Evolutionary conservation across 2,888 invertebrate genomes (phyloP).

Genomic region (Machimus rusticus): DNA sequence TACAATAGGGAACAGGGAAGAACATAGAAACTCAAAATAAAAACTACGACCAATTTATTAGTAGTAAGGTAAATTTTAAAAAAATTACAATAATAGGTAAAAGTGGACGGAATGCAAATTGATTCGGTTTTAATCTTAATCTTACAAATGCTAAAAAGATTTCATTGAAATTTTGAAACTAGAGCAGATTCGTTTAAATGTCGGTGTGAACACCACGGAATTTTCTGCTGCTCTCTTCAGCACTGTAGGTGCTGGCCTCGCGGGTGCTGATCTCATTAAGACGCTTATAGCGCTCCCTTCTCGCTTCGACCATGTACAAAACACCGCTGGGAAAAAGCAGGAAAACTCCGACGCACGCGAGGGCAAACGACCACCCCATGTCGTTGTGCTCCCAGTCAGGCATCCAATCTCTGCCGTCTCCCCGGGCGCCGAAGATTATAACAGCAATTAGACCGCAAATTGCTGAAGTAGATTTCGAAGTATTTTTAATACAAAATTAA

Average conservation of each 20-base stretch:
- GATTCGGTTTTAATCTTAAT: background rate
- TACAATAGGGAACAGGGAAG: background rate
- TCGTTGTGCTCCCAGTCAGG: slow-evolving; percentile 96
- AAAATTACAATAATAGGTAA: background rate
- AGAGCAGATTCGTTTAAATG: background rate
- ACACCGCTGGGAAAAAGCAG: slow-evolving; percentile 78
- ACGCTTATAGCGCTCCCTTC: slow-evolving; percentile 77
- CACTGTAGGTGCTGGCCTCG: slow-evolving; percentile 71
- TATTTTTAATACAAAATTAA: background rate
- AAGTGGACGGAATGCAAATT: background rate
- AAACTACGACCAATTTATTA: background rate
- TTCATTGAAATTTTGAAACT: background rate
- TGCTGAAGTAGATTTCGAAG: slow-evolving; percentile 63
- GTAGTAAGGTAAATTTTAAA: background rate
- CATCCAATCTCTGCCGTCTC: slow-evolving; percentile 94
- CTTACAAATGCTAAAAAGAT: background rate
- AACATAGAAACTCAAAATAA: background rate
- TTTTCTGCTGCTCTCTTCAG: slow-evolving; percentile 65
- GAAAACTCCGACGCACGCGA: slow-evolving; percentile 82
- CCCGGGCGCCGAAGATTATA: slow-evolving; percentile 87
- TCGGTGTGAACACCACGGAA: slow-evolving; percentile 22
- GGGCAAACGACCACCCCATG: slow-evolving; percentile 91
- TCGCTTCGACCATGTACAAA: slow-evolving; percentile 83
- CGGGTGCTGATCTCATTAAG: slow-evolving; percentile 74
- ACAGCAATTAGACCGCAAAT: slow-evolving; percentile 84